A percentile compares a stretch with the other conserved stretches of the same genome.
Evolutionary conservation across 1,140 invertebrate genomes (phyloP).

Genomic region (Laupala kohalensis): DNA sequence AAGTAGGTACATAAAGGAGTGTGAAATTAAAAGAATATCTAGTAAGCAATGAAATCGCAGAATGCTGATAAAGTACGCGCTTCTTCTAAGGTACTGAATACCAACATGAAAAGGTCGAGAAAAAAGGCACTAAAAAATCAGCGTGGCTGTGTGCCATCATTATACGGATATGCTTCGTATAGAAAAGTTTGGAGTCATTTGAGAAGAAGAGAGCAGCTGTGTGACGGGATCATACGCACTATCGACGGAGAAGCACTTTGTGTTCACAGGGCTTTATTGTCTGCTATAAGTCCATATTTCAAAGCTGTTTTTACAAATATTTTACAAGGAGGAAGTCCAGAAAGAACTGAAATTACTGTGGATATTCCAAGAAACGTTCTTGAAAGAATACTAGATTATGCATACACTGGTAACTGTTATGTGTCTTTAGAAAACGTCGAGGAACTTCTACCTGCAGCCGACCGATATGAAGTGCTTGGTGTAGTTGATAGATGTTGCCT

Average conservation of each 20-base stretch:
- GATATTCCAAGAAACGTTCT: constrained; percentile 31
- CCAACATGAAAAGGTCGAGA: neutral
- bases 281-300: constrained; percentile 27
- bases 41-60: neutral
- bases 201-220: neutral
- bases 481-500: constrained; percentile 51
- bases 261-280: neutral
- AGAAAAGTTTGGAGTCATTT: neutral
- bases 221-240: neutral
- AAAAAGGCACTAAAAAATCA: neutral
- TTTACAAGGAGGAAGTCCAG: constrained; percentile 34
- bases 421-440: constrained; percentile 46
- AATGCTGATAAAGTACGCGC: neutral
- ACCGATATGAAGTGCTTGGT: constrained; percentile 47
- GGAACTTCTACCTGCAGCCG: constrained; percentile 40
- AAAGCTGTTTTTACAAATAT: constrained; percentile 49
- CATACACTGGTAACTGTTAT: constrained; percentile 45
- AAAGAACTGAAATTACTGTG: constrained; percentile 35
- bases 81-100: neutral
- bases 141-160: neutral
- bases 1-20: neutral
- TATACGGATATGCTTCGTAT: neutral
- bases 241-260: neutral
- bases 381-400: constrained; percentile 46
- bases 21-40: neutral